These are phyloP conservation scores for Neostethus bicornis DNA, from an alignment of 2,797 vertebrate genomes.

Conservation along the genomic window DNA sequence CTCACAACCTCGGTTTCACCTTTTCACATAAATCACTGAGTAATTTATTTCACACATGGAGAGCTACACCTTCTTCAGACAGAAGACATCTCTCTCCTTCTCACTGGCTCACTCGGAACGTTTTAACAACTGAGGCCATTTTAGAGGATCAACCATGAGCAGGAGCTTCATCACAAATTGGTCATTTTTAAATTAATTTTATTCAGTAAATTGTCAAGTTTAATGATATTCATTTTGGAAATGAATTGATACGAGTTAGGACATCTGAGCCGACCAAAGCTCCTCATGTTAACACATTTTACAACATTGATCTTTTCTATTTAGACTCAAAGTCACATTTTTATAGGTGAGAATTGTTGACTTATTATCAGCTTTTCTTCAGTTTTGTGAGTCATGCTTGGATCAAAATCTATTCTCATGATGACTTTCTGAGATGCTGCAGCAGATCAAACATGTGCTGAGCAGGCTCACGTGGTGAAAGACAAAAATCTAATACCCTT, in stretches of 20 bases:
- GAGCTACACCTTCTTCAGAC: slow-evolving; percentile 33
- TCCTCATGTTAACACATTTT: background rate
- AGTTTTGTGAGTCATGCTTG: slow-evolving; percentile 41
- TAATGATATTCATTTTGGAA: background rate
- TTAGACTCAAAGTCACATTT: slow-evolving; percentile 12
- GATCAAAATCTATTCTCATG: slow-evolving; percentile 37
- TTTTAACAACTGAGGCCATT: slow-evolving; percentile 52
- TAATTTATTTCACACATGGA: slow-evolving; percentile 47
- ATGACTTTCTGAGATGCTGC: slow-evolving; percentile 6
- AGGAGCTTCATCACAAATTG: slow-evolving; percentile 17
- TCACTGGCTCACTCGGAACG: slow-evolving; percentile 31
- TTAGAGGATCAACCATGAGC: slow-evolving; percentile 49
- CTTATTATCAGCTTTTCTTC: slow-evolving; percentile 27
- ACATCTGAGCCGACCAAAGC: background rate
- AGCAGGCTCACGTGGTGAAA: background rate
- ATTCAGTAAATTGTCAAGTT: slow-evolving; percentile 11
- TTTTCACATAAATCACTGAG: slow-evolving; percentile 25
- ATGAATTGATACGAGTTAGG: background rate
- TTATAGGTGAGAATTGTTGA: slow-evolving; percentile 1
- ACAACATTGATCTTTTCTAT: background rate
- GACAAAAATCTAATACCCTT: slow-evolving; percentile 36
- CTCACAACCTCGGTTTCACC: slow-evolving; percentile 36
- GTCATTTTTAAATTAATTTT: slow-evolving; percentile 2
- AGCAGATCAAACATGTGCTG: slow-evolving; percentile 46
- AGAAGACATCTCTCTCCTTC: slow-evolving; percentile 19